Conservation (phyloP, 2,113 vertebrate species). For the Ophthalmolycus amberensis region DNA sequence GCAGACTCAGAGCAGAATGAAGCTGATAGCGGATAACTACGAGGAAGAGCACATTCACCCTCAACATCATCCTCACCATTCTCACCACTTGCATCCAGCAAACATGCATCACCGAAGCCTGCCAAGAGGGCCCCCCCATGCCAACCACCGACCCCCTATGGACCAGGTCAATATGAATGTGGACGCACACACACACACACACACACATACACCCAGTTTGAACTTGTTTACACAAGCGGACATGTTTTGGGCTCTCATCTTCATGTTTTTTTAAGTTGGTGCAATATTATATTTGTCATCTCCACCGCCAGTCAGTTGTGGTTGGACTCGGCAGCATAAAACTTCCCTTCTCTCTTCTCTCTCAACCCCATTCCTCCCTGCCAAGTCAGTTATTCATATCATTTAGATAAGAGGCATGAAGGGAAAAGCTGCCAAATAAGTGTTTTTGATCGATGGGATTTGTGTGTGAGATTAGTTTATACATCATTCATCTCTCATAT, state of each 20-base stretch:
- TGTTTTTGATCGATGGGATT: constrained; percentile 69
- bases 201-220: background rate
- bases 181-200: background rate
- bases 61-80: constrained; percentile 89
- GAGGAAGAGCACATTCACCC: constrained; percentile 92
- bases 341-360: constrained; percentile 46
- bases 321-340: constrained; percentile 50
- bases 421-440: constrained; percentile 68
- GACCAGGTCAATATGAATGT: constrained; percentile 88
- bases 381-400: constrained; percentile 67
- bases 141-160: constrained; percentile 91
- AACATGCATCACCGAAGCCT: constrained; percentile 84
- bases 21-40: constrained; percentile 94
- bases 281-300: constrained; percentile 61
- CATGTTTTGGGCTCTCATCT: constrained; percentile 32
- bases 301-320: constrained; percentile 58
- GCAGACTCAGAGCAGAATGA: constrained; percentile 98
- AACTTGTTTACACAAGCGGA: constrained; percentile 54
- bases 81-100: constrained; percentile 69
- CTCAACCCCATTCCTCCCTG: constrained; percentile 52
- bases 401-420: constrained; percentile 66
- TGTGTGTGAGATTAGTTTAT: constrained; percentile 71
- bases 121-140: constrained; percentile 85
- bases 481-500: constrained; percentile 54
- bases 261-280: constrained; percentile 42